Base-by-base conservation (phyloP, 2,797 vertebrate species). In the Sphaeramia orbicularis region DNA sequence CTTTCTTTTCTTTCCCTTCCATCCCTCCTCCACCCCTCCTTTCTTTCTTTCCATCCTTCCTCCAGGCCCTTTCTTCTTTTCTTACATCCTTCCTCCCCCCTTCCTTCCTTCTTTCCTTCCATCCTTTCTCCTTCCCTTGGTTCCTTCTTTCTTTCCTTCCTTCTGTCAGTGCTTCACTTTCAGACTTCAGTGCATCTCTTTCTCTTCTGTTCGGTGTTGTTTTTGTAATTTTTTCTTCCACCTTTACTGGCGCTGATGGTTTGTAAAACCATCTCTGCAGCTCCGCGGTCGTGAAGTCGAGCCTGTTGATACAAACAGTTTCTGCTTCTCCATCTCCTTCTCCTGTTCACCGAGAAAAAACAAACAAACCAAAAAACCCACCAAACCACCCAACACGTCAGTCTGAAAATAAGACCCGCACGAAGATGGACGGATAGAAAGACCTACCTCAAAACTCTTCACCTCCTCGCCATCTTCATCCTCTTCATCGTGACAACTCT, bases 251-350 rank as follows among this genome's bases (percentile, higher is more conserved):
- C 97, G 7, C 97, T 99, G 86, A 99, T 96, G 2, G 96, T 99
- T 79, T 98, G 97, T 2, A 99, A 92, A 24, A 99, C 97, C 97
- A 99, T 99, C 84, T 99, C 96, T 0, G 97, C 97, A 27, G 97
- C 97, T 7, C 96, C 97, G 0, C 97, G 94, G 74, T 98, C 96
- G 0, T 99, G 97, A 0, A 99, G 91, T 59, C 97, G 93, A 65
- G 97, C 97, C 93, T 99, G 97, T 71, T 99, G 97, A 85, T 99
- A 99, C 3, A 99, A 99, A 87, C 66, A 98, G 91, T 85, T 98
- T 99, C 85, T 99, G 97, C 76, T 99, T 99, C 90, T 99, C 97
- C 97, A 98, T 98, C 90, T 99, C 97, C 47, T 99, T 99, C 84
- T 99, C 97, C 97, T 99, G 77, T 86, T 91, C 38, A 21, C 10